phyloP scores from a whole-genome alignment of 2,797 vertebrate species.

The Spinus olivaceus region DNA sequence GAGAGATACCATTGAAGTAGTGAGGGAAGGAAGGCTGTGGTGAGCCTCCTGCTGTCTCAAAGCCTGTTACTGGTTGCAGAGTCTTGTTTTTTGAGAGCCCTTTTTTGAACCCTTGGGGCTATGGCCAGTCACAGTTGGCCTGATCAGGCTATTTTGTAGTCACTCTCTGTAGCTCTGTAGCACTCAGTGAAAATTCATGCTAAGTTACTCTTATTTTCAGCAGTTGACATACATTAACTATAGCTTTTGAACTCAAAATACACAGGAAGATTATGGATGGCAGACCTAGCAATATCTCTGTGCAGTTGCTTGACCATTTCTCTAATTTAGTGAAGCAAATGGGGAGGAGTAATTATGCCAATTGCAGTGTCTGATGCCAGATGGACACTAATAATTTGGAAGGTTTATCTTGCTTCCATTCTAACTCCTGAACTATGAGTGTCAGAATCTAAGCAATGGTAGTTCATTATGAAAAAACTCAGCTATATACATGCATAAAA shows the following conservation, averaged over 20 bases:
- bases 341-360: neutral
- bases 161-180: neutral
- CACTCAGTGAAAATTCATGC: neutral
- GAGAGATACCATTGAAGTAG: neutral
- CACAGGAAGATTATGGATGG: neutral
- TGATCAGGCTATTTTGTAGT: neutral
- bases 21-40: neutral
- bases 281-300: neutral
- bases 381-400: neutral
- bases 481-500: accelerated
- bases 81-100: neutral
- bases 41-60: neutral
- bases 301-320: neutral
- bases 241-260: neutral
- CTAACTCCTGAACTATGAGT: neutral
- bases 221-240: neutral
- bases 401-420: neutral
- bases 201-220: neutral
- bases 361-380: neutral
- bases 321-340: neutral
- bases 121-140: neutral
- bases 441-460: neutral
- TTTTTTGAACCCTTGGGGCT: neutral
- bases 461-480: neutral
- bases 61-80: neutral